These are phyloP conservation scores for Pangasius macronema DNA, from an alignment of 2,797 vertebrate species.

Conservation along the genomic window DNA sequence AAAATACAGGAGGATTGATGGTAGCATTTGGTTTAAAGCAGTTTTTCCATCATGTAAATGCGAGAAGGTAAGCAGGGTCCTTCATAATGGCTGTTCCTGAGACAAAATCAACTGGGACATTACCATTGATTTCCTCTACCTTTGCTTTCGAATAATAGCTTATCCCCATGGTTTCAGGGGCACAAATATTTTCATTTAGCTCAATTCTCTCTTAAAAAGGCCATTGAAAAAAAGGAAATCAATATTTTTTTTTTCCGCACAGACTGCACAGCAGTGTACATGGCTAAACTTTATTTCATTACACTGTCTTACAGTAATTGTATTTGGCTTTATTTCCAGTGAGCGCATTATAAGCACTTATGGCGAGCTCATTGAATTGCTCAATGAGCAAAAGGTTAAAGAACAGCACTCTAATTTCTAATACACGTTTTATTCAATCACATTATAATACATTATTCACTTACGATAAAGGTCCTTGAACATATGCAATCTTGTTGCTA, in stretches of 20 bases:
- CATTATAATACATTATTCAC: not conserved
- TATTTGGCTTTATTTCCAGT: slow-evolving; percentile 46
- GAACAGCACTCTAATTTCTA: slow-evolving; percentile 25
- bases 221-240: slow-evolving; percentile 53
- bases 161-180: slow-evolving; percentile 52
- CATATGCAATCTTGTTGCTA: slow-evolving; percentile 37
- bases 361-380: slow-evolving; percentile 28
- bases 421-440: slow-evolving; percentile 6
- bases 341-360: slow-evolving; percentile 40
- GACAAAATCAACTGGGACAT: slow-evolving; percentile 54
- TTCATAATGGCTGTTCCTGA: slow-evolving; percentile 45
- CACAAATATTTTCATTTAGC: slow-evolving; percentile 60
- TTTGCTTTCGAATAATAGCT: slow-evolving; percentile 53
- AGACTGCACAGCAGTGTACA: slow-evolving; percentile 43
- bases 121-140: slow-evolving; percentile 56
- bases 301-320: slow-evolving; percentile 43
- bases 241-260: slow-evolving; percentile 43
- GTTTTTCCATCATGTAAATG: slow-evolving; percentile 33
- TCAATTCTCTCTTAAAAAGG: slow-evolving; percentile 51
- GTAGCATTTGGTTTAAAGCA: slow-evolving; percentile 35
- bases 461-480: slow-evolving; percentile 33
- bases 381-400: slow-evolving; percentile 33
- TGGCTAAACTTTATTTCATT: slow-evolving; percentile 51
- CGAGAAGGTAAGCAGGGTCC: slow-evolving; percentile 37
- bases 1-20: slow-evolving; percentile 24